Percentiles rank a stretch among this genome's conserved stretches.
phyloP scores from a whole-genome alignment of 1,140 invertebrate genomes.

The Drosophila nannoptera region DNA sequence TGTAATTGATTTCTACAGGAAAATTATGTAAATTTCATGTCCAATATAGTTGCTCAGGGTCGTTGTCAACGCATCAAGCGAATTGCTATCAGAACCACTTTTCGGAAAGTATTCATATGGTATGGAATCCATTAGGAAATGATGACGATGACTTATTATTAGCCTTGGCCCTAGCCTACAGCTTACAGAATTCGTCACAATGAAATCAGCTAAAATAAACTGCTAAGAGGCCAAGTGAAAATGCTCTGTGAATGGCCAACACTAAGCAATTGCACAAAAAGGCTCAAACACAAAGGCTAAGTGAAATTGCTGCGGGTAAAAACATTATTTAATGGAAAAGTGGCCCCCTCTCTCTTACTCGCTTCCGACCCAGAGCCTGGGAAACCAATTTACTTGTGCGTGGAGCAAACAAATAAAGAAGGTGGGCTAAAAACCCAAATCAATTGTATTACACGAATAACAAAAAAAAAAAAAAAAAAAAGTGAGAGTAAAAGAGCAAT shows the following conservation, averaged over 20 bases:
- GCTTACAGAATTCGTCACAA: conserved; percentile 69
- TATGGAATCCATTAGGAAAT: conserved; percentile 36
- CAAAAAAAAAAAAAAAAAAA: not conserved
- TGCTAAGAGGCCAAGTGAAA: conserved; percentile 58
- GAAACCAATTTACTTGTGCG: conserved; percentile 64
- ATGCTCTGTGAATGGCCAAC: conserved; percentile 46
- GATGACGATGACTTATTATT: conserved; percentile 35
- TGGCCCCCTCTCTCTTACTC: too few relatives aligned
- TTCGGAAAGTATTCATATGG: conserved; percentile 15
- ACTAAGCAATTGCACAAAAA: conserved; percentile 42
- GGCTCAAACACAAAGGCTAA: conserved; percentile 45
- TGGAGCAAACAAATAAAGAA: conserved; percentile 49
- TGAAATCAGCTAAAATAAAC: conserved; percentile 52
- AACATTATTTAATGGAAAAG: conserved; percentile 70
- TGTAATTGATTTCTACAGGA: too few relatives aligned
- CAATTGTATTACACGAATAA: conserved; percentile 55
- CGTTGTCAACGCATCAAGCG: conserved; percentile 14
- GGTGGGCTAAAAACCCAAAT: conserved; percentile 53
- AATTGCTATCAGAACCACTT: conserved; percentile 9
- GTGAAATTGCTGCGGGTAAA: conserved; percentile 68
- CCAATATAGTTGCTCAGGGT: too few relatives aligned
- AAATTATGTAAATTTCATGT: too few relatives aligned
- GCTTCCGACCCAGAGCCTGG: conserved; percentile 11
- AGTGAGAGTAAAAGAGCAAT: conserved; percentile 10
- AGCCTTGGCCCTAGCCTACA: conserved; percentile 28